phyloP scores from a whole-genome alignment of 2,888 invertebrate genomes.

The Metalampra italica region DNA sequence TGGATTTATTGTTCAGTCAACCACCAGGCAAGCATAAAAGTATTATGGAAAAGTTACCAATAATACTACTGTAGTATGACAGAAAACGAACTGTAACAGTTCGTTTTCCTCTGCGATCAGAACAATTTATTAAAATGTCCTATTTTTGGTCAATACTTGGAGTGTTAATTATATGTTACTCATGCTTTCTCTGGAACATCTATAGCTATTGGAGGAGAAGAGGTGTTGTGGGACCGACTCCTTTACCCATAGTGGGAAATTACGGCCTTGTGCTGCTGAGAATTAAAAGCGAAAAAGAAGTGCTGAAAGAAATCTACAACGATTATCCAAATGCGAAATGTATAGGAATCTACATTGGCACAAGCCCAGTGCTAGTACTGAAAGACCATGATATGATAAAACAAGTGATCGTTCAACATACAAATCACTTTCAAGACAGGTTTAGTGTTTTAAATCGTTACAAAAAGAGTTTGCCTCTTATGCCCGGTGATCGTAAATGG shows the following conservation, averaged over 20 bases:
- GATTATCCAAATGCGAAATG: slow-evolving; percentile 1
- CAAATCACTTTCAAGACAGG: not conserved
- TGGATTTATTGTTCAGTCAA: no score
- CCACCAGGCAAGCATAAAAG: no score
- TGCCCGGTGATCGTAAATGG: not conserved
- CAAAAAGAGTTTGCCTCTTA: not conserved
- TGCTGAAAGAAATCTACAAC: not conserved
- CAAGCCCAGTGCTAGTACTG: not conserved
- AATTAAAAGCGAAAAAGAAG: not conserved
- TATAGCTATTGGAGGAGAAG: not conserved
- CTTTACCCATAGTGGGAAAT: slow-evolving; percentile 2
- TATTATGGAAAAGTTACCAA: no score
- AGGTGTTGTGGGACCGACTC: slow-evolving; percentile 2
- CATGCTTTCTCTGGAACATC: not conserved
- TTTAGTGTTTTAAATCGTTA: not conserved
- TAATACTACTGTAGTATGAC: no score
- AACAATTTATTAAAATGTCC: no score
- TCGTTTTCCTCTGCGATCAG: no score
- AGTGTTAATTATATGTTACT: not conserved
- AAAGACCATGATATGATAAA: slow-evolving; percentile 4
- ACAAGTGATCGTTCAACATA: not conserved
- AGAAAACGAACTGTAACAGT: no score
- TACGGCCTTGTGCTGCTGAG: not conserved
- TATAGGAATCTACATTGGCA: slow-evolving; percentile 1
- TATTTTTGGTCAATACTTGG: no score